Base-by-base conservation (phyloP, 1,140 invertebrate genomes). In the Panagrolaimus sp. region DNA sequence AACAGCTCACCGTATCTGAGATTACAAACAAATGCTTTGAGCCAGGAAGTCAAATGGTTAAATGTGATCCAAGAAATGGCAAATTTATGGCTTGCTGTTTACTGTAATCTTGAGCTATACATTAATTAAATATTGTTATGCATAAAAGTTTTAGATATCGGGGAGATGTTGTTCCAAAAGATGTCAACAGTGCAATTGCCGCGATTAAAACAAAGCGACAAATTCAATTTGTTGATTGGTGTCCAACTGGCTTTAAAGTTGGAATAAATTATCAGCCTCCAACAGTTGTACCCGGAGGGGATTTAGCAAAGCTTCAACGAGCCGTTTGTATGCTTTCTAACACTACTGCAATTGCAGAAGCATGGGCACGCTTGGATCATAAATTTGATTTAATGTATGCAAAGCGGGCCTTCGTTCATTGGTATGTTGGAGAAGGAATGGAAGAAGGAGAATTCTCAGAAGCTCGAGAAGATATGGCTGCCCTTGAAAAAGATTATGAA, bases 1-100 rank as follows among this genome's bases (percentile, higher is more conserved):
- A 91, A 81, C 88, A 89, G 66, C 76, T 84, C 4, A 78, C 78
- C 7, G 85, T 86, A n/a, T 88, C 89, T 42, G 91, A 92, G 83
- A 91, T 92, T 78, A 92, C 91, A 78, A 91, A 89, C 83, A 88
- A 90, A 11, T 91, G 90, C 84, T 92, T 92, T 84, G 91, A 92
- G 83, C 89, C 90, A 48, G 89, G 89, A 76, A 92, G 91, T 85
- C 91, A 92, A 86, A 91, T 92, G 91, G 90, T 92, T 13, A 92
- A 91, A 69, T 82, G 80, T 57, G 81, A 82, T 72, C 80, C 80
- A 4, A 62, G 74, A 14, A 31, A 66, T 38, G 76, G 76, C 13
- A 78, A 78, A 48, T 78, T 80, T 67, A 82, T 82, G 81, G 71
- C 69, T 38, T 76, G 74, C n/a, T 74, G 72, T 46, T 38, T 91